Conservation (phyloP, 2,888 invertebrate species). For the Drosophila rubida region DNA sequence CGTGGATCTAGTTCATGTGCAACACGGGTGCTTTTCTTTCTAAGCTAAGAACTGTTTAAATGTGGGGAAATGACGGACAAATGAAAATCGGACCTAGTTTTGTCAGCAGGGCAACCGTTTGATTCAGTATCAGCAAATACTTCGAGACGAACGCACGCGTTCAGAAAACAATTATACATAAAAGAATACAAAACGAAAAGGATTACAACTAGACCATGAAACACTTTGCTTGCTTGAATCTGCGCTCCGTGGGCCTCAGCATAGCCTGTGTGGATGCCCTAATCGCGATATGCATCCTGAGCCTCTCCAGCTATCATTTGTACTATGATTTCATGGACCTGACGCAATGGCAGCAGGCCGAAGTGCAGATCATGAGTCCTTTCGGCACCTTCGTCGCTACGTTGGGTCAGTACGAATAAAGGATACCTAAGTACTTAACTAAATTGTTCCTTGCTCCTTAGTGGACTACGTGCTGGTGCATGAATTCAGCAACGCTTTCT, state of each 20-base stretch:
- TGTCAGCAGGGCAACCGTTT: conserved; percentile 27
- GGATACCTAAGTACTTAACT: background rate
- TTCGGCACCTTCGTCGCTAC: conserved; percentile 75
- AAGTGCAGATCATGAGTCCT: conserved; percentile 77
- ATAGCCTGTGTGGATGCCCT: conserved; percentile 78
- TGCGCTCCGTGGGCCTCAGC: conserved; percentile 72
- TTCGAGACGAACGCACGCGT: conserved; percentile 59
- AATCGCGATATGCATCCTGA: conserved; percentile 64
- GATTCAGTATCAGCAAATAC: conserved; percentile 58
- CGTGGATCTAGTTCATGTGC: conserved; percentile 55
- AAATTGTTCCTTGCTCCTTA: conserved; percentile 30
- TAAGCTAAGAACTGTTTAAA: conserved; percentile 28
- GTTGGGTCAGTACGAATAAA: conserved; percentile 58
- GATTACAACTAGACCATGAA: conserved; percentile 63
- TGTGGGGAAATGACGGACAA: conserved; percentile 39
- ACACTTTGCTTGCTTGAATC: conserved; percentile 77
- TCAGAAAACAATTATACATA: background rate
- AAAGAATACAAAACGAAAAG: conserved; percentile 15
- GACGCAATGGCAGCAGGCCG: conserved; percentile 75
- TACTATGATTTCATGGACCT: conserved; percentile 78
- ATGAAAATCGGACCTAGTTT: conserved; percentile 56
- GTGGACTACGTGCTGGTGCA: conserved; percentile 81
- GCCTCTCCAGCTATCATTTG: conserved; percentile 76
- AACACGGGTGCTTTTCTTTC: conserved; percentile 8
- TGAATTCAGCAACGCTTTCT: conserved; percentile 82